Percentiles rank a stretch among this genome's conserved stretches.
phyloP scores from a whole-genome alignment of 2,888 invertebrate genomes.

The Acleris cristana region DNA sequence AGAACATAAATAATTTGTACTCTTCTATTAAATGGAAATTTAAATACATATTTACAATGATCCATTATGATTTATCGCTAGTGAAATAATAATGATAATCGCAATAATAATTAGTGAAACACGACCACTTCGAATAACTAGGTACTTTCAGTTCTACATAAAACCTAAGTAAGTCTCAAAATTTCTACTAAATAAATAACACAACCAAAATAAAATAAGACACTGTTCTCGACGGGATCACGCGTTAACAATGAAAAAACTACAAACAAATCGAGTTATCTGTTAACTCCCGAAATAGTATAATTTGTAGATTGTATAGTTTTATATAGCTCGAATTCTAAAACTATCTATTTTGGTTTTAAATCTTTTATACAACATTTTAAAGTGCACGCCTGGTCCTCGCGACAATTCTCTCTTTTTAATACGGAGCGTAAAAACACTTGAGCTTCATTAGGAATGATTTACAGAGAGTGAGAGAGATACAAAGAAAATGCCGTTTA shows the following conservation, averaged over 20 bases:
- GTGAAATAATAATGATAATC: slow-evolving; percentile 52
- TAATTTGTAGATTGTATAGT: slow-evolving; percentile 4
- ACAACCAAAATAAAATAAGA: slow-evolving; percentile 69
- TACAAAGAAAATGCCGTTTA: slow-evolving; percentile 46
- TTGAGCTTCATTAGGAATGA: slow-evolving; percentile 59
- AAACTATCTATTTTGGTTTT: slow-evolving; percentile 25
- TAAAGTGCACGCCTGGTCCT: slow-evolving; percentile 48
- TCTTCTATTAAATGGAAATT: slow-evolving; percentile 77
- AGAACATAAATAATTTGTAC: slow-evolving; percentile 78
- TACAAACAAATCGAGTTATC: slow-evolving; percentile 33
- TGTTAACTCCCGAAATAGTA: slow-evolving; percentile 25
- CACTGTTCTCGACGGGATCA: slow-evolving; percentile 59
- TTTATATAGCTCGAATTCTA: slow-evolving; percentile 10
- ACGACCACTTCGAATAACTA: slow-evolving; percentile 53
- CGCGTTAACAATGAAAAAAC: slow-evolving; percentile 39
- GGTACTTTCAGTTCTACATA: slow-evolving; percentile 48
- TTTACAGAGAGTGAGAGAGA: slow-evolving; percentile 46
- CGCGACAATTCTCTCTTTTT: slow-evolving; percentile 43
- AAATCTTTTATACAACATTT: slow-evolving; percentile 23
- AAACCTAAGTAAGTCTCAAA: slow-evolving; percentile 69
- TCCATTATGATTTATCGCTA: slow-evolving; percentile 55
- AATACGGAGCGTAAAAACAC: slow-evolving; percentile 39
- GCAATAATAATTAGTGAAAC: slow-evolving; percentile 51
- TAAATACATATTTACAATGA: slow-evolving; percentile 69
- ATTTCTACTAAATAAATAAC: slow-evolving; percentile 63